phyloP scores from a whole-genome alignment of 2,797 vertebrate genomes.

The Pelodytes ibericus region DNA sequence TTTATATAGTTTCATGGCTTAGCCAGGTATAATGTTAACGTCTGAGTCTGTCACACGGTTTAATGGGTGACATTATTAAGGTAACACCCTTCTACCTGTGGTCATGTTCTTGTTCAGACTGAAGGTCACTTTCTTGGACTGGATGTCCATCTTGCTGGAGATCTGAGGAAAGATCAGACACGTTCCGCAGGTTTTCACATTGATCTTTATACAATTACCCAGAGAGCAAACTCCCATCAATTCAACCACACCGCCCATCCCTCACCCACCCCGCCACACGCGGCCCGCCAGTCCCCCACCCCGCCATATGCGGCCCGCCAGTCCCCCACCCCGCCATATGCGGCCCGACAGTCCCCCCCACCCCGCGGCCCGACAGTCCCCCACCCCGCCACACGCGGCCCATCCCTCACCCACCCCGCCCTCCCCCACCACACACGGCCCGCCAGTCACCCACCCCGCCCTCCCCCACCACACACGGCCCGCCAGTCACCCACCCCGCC shows the following conservation, averaged over 20 bases:
- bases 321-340: not conserved
- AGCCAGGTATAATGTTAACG: too few relatives aligned
- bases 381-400: not conserved
- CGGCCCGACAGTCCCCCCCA: not conserved
- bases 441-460: not conserved
- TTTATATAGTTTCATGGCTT: too few relatives aligned
- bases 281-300: too few relatives aligned
- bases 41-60: too few relatives aligned
- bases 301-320: too few relatives aligned
- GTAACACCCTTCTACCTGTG: too few relatives aligned
- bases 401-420: not conserved
- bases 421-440: too few relatives aligned
- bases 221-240: not conserved
- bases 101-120: slow-evolving; percentile 92
- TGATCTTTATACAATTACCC: too few relatives aligned
- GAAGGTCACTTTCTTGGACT: slow-evolving; percentile 90
- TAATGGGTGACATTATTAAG: too few relatives aligned
- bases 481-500: not conserved
- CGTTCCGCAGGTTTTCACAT: too few relatives aligned
- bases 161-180: not conserved
- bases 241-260: not conserved
- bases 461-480: too few relatives aligned
- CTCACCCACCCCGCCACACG: not conserved
- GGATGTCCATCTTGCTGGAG: slow-evolving; percentile 32
- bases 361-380: too few relatives aligned